A percentile compares a stretch with the other conserved stretches of the same genome.
Conservation (phyloP, 1,140 invertebrate genomes). For the Lordiphosa mommai region DNA sequence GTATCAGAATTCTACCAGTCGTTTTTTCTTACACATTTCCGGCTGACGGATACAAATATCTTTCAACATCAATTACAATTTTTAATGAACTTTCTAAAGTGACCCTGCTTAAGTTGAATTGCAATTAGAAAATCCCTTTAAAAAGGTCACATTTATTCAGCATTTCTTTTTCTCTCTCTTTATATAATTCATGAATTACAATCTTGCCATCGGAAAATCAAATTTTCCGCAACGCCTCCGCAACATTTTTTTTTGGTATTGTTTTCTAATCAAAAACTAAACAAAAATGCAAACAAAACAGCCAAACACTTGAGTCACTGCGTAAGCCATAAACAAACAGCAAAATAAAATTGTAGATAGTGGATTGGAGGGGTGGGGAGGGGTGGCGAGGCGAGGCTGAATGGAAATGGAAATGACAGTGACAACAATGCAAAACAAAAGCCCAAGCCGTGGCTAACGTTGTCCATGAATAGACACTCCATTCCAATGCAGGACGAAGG, state of each 20-base stretch:
- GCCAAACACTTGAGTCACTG: conserved; percentile 68
- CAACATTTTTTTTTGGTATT: conserved; percentile 18
- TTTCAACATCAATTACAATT: too few relatives aligned
- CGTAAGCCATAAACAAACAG: conserved; percentile 71
- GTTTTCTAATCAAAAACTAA: conserved; percentile 72
- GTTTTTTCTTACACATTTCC: too few relatives aligned
- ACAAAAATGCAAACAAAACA: conserved; percentile 57
- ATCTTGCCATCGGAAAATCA: conserved; percentile 2
- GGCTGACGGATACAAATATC: too few relatives aligned
- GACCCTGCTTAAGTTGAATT: too few relatives aligned
- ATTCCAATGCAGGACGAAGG: not conserved
- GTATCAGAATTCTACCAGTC: too few relatives aligned
- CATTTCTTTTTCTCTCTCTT: too few relatives aligned
- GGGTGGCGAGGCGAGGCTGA: not conserved
- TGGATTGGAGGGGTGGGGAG: too few relatives aligned
- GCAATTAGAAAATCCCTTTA: too few relatives aligned
- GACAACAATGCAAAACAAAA: conserved; percentile 61
- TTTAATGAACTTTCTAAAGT: too few relatives aligned
- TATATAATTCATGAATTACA: not conserved
- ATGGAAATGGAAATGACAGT: conserved; percentile 46
- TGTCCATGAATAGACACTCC: conserved; percentile 48
- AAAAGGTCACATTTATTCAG: too few relatives aligned
- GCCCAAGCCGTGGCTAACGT: conserved; percentile 9
- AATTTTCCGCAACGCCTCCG: not conserved
- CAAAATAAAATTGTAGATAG: conserved; percentile 10